Evolutionary conservation across 2,888 invertebrate species (phyloP).

Genomic region (Caenorhabditis sinica): DNA sequence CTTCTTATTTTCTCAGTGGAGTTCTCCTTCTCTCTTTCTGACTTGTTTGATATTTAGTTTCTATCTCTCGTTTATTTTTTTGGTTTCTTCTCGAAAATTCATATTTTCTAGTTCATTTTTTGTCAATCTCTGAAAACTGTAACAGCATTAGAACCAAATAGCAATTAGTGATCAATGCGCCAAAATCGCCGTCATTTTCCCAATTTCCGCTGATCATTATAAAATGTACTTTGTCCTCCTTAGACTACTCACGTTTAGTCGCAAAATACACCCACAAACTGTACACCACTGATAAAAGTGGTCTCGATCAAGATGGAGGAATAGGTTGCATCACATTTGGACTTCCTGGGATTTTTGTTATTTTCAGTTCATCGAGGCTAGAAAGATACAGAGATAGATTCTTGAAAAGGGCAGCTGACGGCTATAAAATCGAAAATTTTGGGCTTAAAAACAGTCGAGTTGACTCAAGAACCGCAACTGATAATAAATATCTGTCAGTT

Average conservation of each 20-base stretch:
- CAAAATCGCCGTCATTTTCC: conserved; percentile 29
- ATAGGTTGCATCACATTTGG: conserved; percentile 46
- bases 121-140: conserved; percentile 8
- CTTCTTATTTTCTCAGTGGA: conserved; percentile 8
- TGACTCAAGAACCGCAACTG: background rate
- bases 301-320: background rate
- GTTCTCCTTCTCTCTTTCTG: background rate
- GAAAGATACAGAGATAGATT: conserved; percentile 31
- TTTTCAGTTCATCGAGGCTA: conserved; percentile 4
- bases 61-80: background rate
- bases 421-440: background rate
- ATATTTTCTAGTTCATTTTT: background rate
- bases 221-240: conserved; percentile 56
- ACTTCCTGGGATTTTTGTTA: conserved; percentile 6
- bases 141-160: background rate
- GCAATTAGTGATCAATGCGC: conserved; percentile 47
- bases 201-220: conserved; percentile 11
- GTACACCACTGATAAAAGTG: conserved; percentile 44
- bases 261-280: conserved; percentile 45
- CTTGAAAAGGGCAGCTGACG: no score
- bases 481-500: background rate
- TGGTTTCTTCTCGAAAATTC: background rate
- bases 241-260: conserved; percentile 54
- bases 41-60: background rate
- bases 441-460: no score